Evolutionary conservation across 2,797 vertebrate species (phyloP).

Genomic region (Gambelia wislizenii): DNA sequence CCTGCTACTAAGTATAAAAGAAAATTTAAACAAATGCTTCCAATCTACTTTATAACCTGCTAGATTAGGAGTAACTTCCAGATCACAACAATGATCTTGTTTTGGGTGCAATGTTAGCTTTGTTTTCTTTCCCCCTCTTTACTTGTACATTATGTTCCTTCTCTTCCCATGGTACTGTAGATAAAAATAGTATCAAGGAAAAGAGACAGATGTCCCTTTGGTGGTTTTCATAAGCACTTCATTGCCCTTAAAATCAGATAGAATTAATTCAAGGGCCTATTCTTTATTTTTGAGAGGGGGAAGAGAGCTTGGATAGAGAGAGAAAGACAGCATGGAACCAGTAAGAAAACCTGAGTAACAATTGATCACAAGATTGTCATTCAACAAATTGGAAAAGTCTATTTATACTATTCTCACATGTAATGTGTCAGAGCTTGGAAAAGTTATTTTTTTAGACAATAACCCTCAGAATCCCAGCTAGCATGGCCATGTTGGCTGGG

Average conservation of each 20-base stretch:
- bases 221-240: conserved; percentile 47
- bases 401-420: neutral
- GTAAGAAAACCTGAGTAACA: neutral
- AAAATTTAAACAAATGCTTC: conserved; percentile 56
- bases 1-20: conserved; percentile 48
- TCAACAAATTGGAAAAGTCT: neutral
- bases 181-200: conserved; percentile 50
- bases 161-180: conserved; percentile 49
- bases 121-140: neutral
- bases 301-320: conserved; percentile 7
- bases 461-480: too few species aligned
- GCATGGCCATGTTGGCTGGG: too few species aligned
- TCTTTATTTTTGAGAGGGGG: conserved; percentile 46
- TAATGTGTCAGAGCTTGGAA: too few species aligned
- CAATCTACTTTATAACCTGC: conserved; percentile 52
- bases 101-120: conserved; percentile 5
- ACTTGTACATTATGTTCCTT: conserved; percentile 25
- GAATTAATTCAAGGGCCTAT: conserved; percentile 28
- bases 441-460: too few species aligned
- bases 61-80: conserved; percentile 63
- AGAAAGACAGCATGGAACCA: accelerated
- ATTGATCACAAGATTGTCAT: conserved; percentile 13
- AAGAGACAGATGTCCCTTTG: conserved; percentile 50
- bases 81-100: conserved; percentile 53
- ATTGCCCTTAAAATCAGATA: conserved; percentile 36